A percentile compares a stretch with the other conserved stretches of the same genome.
Conservation (phyloP, 2,797 vertebrate genomes). For the Cetoscarus ocellatus region DNA sequence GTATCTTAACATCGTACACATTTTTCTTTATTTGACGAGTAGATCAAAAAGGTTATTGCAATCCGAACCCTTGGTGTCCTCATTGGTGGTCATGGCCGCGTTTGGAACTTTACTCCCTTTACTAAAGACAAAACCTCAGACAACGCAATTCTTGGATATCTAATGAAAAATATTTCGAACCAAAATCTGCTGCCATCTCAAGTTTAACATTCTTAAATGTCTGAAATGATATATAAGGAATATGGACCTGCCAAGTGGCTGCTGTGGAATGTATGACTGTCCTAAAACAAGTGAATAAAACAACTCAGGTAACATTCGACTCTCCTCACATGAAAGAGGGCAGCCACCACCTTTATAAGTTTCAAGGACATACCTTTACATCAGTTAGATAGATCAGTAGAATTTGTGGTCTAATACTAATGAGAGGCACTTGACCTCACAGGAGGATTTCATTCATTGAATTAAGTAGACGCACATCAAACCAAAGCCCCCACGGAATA, state of each 20-base stretch:
- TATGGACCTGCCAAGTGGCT: background rate
- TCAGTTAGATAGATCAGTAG: background rate
- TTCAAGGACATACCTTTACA: slow-evolving; percentile 2
- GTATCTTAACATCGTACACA: too few relatives aligned
- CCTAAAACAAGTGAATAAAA: background rate
- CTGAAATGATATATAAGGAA: background rate
- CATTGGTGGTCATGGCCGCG: too few relatives aligned
- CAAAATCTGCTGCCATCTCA: too few relatives aligned
- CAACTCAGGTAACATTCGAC: background rate
- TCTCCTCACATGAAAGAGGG: background rate
- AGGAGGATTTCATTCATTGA: background rate
- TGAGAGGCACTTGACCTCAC: background rate
- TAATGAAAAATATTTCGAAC: too few relatives aligned
- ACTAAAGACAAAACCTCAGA: too few relatives aligned
- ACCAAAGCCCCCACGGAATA: slow-evolving; percentile 1
- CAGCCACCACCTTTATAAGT: background rate
- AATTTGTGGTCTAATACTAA: background rate
- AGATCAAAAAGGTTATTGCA: too few relatives aligned
- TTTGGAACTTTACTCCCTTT: too few relatives aligned
- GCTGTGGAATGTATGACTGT: background rate
- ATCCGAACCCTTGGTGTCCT: too few relatives aligned
- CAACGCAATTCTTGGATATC: too few relatives aligned
- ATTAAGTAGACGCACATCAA: background rate
- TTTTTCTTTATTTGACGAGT: too few relatives aligned
- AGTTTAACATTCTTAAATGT: background rate